These are phyloP conservation scores for Morone saxatilis DNA, from an alignment of 2,113 vertebrate genomes.

Conservation along the genomic window DNA sequence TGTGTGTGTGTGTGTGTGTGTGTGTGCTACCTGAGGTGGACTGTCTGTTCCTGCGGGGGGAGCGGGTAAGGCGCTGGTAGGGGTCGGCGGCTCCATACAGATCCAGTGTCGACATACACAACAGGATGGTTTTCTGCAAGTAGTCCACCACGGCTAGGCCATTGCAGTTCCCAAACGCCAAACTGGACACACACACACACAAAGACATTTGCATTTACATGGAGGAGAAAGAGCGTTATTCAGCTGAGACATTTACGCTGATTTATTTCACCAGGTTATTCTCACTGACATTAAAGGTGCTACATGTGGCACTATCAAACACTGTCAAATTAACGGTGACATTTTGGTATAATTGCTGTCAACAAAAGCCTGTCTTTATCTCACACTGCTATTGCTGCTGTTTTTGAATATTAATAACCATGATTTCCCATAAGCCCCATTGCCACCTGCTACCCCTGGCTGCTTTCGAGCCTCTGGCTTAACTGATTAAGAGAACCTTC, in stretches of 20 bases:
- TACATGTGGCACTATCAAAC: constrained; percentile 17
- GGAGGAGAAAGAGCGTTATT: constrained; percentile 10
- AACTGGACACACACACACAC: constrained; percentile 77
- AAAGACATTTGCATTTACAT: constrained; percentile 15
- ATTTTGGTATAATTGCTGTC: constrained; percentile 41
- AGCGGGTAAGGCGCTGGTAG: constrained; percentile 94
- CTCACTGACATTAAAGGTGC: constrained; percentile 22
- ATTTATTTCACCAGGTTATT: constrained; percentile 20
- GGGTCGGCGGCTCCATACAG: constrained; percentile 93
- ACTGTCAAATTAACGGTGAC: constrained; percentile 22
- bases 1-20: constrained; percentile 7
- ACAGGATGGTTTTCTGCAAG: constrained; percentile 93
- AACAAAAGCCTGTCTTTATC: constrained; percentile 39
- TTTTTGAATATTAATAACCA: constrained; percentile 27
- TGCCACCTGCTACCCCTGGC: constrained; percentile 5
- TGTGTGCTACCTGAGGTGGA: constrained; percentile 92
- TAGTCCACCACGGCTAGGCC: constrained; percentile 96
- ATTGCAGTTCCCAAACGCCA: constrained; percentile 96
- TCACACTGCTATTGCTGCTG: constrained; percentile 24
- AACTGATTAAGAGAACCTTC: constrained; percentile 15
- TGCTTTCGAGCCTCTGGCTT: not conserved
- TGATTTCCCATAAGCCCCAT: constrained; percentile 23
- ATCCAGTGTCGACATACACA: constrained; percentile 94
- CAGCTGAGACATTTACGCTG: not conserved
- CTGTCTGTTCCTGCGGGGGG: constrained; percentile 95